Percentiles rank a stretch among this genome's conserved stretches.
These are phyloP conservation scores for Scylla paramamosain DNA, from an alignment of 1,140 invertebrate genomes.

Conservation along the genomic window DNA sequence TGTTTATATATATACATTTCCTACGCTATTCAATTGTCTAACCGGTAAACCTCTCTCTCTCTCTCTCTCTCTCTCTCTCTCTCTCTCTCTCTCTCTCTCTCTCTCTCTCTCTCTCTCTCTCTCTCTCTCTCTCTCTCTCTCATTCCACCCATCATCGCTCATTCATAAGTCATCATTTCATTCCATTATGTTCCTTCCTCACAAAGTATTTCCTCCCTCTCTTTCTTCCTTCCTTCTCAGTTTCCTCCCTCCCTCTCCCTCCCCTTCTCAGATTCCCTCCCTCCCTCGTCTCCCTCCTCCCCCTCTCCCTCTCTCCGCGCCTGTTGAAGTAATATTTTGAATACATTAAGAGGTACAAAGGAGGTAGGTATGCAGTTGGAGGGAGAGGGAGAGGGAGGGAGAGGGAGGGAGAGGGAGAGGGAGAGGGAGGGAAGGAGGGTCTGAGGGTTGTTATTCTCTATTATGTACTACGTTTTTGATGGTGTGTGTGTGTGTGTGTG, in stretches of 20 bases:
- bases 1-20: neutral
- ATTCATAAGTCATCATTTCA: neutral
- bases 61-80: conserved; percentile 1
- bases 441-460: neutral
- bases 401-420: neutral
- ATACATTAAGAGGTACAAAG: conserved; percentile 42
- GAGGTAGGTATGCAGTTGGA: neutral
- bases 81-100: conserved; percentile 29
- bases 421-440: neutral
- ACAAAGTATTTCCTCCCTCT: neutral
- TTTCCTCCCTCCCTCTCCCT: neutral
- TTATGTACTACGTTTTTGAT: neutral
- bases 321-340: conserved; percentile 37
- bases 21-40: neutral
- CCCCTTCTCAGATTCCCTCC: neutral
- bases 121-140: neutral
- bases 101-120: conserved; percentile 41
- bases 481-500: conserved; percentile 37
- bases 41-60: neutral
- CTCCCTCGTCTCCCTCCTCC: neutral
- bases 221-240: neutral
- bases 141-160: neutral
- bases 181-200: neutral
- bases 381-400: conserved; percentile 7
- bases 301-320: neutral